These are phyloP conservation scores for Manis pentadactyla DNA, from an alignment of 2,797 vertebrate genomes.

Conservation along the genomic window DNA sequence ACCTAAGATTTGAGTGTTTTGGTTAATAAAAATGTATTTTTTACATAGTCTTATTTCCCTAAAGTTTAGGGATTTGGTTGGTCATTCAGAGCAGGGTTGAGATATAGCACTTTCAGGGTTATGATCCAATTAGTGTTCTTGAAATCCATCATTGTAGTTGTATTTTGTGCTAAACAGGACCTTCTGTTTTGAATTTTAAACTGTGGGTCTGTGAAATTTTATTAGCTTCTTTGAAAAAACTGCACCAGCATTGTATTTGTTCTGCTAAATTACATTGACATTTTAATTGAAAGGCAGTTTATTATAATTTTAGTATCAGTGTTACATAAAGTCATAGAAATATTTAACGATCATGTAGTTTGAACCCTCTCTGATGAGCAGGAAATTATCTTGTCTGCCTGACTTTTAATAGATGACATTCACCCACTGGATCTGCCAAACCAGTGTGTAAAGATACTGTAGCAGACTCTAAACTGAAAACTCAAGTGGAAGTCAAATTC, in stretches of 20 bases:
- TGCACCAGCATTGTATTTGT: conserved; percentile 73
- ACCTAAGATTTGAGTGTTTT: background rate
- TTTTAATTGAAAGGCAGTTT: conserved; percentile 85
- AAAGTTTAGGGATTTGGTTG: conserved; percentile 57
- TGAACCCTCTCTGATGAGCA: conserved; percentile 75
- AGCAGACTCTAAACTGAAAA: conserved; percentile 63
- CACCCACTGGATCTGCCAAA: conserved; percentile 59
- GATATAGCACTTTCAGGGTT: background rate
- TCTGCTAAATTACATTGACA: conserved; percentile 78
- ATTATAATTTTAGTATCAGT: conserved; percentile 84
- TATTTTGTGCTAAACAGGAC: conserved; percentile 37
- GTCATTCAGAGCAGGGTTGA: background rate
- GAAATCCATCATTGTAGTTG: background rate
- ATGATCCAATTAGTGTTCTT: background rate
- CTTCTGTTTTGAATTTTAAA: conserved; percentile 68
- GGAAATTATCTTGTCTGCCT: conserved; percentile 81
- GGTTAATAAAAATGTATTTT: conserved; percentile 52
- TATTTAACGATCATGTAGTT: conserved; percentile 74
- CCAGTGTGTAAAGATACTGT: background rate
- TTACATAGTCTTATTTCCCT: conserved; percentile 4
- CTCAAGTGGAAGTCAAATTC: conserved; percentile 69
- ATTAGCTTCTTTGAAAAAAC: conserved; percentile 65
- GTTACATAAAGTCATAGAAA: conserved; percentile 75
- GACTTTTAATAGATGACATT: conserved; percentile 72
- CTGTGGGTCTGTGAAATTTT: conserved; percentile 43